Percentiles rank a stretch among this genome's conserved stretches.
phyloP scores from a whole-genome alignment of 2,888 invertebrate species.

The Dryocosmus kuriphilus region DNA sequence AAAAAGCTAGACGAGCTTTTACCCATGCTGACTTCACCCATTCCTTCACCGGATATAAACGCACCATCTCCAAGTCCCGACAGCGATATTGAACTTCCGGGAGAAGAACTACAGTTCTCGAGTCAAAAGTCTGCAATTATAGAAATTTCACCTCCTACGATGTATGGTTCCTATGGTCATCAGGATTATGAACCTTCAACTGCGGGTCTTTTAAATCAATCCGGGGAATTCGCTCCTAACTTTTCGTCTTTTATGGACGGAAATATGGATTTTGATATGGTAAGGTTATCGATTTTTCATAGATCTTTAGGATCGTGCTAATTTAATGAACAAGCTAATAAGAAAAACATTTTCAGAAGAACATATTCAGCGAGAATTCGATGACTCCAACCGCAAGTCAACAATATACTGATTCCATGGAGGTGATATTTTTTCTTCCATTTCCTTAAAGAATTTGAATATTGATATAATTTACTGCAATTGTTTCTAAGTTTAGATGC shows the following conservation, averaged over 20 bases:
- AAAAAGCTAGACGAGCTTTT: slow-evolving; percentile 91
- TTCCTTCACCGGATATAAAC: slow-evolving; percentile 81
- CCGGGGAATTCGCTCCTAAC: slow-evolving; percentile 78
- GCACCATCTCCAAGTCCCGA: slow-evolving; percentile 90
- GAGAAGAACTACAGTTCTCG: slow-evolving; percentile 73
- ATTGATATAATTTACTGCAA: no score
- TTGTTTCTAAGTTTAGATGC: neutral
- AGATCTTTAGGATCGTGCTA: neutral
- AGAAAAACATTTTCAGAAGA: slow-evolving; percentile 67
- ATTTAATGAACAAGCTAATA: neutral
- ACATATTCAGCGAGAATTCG: slow-evolving; percentile 73
- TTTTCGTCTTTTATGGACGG: slow-evolving; percentile 84
- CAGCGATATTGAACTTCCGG: slow-evolving; percentile 88
- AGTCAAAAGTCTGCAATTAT: slow-evolving; percentile 69
- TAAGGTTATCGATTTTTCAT: slow-evolving; percentile 57
- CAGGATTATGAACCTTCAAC: slow-evolving; percentile 73
- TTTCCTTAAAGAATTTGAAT: neutral
- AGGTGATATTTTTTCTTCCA: slow-evolving; percentile 61
- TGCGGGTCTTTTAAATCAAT: slow-evolving; percentile 51
- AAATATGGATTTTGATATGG: slow-evolving; percentile 81
- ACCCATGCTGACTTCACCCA: slow-evolving; percentile 83
- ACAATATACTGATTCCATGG: slow-evolving; percentile 69
- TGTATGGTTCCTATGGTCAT: slow-evolving; percentile 74
- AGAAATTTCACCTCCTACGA: slow-evolving; percentile 72
- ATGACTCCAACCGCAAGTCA: slow-evolving; percentile 68